Evolutionary conservation across 2,113 vertebrate species (phyloP).

Genomic region (Pogona vitticeps): DNA sequence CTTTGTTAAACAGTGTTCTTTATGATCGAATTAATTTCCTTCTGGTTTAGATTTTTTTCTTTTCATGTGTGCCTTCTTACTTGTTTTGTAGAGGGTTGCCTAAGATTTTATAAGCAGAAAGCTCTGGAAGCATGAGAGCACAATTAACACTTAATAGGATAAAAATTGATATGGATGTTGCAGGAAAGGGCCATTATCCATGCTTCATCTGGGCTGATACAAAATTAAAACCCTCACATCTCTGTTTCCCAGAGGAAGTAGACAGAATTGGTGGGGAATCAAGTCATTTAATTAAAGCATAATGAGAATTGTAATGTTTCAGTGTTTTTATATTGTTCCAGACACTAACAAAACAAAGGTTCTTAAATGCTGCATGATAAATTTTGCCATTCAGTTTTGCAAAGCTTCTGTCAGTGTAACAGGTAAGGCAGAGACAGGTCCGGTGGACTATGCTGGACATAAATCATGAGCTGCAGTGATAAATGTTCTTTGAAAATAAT

Average conservation of each 20-base stretch:
- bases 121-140: conserved; percentile 19
- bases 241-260: conserved; percentile 14
- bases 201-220: not conserved
- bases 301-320: not conserved
- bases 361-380: conserved; percentile 16
- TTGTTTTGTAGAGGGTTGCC: conserved; percentile 37
- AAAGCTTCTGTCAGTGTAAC: not conserved
- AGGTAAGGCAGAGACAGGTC: conserved; percentile 1
- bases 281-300: conserved; percentile 15
- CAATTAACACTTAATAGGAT: conserved; percentile 48
- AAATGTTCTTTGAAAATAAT: not conserved
- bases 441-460: not conserved
- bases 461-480: not conserved
- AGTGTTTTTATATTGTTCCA: not conserved
- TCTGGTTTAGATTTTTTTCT: conserved; percentile 23
- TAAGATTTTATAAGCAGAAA: conserved; percentile 12
- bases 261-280: not conserved
- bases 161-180: conserved; percentile 48
- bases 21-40: conserved; percentile 36
- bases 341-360: not conserved
- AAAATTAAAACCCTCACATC: conserved; percentile 1
- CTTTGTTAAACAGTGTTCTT: conserved; percentile 15
- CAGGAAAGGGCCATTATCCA: conserved; percentile 31
- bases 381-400: not conserved
- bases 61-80: conserved; percentile 46